Conservation (phyloP, 2,888 invertebrate genomes). For the Drosophila dives region DNA sequence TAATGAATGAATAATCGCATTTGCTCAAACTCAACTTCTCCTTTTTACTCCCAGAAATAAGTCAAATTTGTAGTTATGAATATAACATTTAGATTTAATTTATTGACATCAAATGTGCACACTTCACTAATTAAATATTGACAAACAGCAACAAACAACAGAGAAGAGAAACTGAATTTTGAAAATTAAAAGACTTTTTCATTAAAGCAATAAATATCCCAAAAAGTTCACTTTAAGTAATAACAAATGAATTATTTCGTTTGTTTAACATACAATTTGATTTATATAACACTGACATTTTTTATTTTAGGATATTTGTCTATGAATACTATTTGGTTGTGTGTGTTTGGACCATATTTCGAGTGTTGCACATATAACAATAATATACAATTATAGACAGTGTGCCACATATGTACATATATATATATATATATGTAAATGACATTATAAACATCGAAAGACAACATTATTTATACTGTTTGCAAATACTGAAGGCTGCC, state of each 20-base stretch:
- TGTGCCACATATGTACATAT: conserved; percentile 20
- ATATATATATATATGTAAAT: conserved; percentile 15
- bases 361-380: conserved; percentile 68
- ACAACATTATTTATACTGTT: conserved; percentile 49
- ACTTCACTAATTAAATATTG: conserved; percentile 53
- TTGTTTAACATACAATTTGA: conserved; percentile 30
- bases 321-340: conserved; percentile 59
- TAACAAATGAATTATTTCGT: conserved; percentile 16
- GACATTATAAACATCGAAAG: conserved; percentile 63
- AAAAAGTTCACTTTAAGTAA: conserved; percentile 21
- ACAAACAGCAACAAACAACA: conserved; percentile 37
- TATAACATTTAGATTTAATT: conserved; percentile 73
- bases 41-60: conserved; percentile 1
- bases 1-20: background rate
- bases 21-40: background rate
- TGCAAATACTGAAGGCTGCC: conserved; percentile 52
- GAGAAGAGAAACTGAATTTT: conserved; percentile 9
- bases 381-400: conserved; percentile 60
- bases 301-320: conserved; percentile 14
- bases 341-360: conserved; percentile 74
- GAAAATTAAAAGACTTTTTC: conserved; percentile 2
- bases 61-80: conserved; percentile 16
- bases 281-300: conserved; percentile 29
- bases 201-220: background rate
- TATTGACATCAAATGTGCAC: conserved; percentile 78